These are phyloP conservation scores for Cathartes aura DNA, from an alignment of 2,113 vertebrate genomes.

Conservation along the genomic window DNA sequence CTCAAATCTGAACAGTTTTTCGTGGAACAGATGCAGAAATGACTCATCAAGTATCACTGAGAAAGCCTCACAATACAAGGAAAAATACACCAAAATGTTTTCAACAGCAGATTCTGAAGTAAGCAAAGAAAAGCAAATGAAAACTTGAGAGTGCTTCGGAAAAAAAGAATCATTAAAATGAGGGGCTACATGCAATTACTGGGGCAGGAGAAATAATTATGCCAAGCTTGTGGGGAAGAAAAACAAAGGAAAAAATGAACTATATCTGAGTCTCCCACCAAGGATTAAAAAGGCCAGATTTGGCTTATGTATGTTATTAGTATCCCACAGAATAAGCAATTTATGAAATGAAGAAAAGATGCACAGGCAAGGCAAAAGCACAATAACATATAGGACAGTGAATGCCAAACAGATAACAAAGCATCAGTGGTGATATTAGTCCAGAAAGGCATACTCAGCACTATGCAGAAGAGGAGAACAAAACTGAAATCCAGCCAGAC, in stretches of 20 bases:
- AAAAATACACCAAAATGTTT: background rate
- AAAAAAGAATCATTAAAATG: background rate
- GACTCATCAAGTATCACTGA: background rate
- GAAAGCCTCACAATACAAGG: background rate
- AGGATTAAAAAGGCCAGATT: background rate
- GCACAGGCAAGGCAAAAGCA: background rate
- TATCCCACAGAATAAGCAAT: background rate
- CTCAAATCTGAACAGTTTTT: background rate
- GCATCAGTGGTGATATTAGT: background rate
- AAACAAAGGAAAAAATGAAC: background rate
- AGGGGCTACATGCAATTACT: background rate
- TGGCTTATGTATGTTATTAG: background rate
- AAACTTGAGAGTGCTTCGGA: background rate
- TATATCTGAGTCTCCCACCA: background rate
- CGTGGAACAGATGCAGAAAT: background rate
- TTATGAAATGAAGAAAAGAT: background rate
- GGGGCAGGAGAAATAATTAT: background rate
- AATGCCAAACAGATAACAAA: background rate
- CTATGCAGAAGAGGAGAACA: background rate
- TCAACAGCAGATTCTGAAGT: background rate
- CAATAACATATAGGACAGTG: background rate
- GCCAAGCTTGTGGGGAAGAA: background rate
- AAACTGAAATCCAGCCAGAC: background rate
- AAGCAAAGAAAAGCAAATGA: background rate
- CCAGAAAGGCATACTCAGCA: background rate